Evolutionary conservation across 2,113 vertebrate genomes (phyloP), one percentile per base, ranked within the genome.

Genomic region (Nycticorax nycticorax): DNA sequence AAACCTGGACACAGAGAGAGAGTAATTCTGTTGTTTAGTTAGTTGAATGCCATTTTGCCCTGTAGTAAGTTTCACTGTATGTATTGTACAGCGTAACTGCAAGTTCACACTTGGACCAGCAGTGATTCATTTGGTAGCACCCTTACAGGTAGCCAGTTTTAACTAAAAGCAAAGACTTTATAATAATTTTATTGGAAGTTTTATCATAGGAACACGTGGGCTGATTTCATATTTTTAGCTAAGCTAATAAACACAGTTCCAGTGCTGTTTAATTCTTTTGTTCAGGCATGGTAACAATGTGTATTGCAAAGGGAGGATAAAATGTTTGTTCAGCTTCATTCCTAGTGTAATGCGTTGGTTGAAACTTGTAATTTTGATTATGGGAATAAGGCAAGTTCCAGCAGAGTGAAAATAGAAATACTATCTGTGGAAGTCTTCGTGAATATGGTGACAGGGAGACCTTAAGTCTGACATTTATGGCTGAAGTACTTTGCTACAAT

Each of bases 311-410:
- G 14, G 27, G 23, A 82, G 43, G 23, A 74, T 76, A 79, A 92
- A 86, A 69, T 69, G 16, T 81, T 91, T 93, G 50, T 91, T 89
- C 72, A 67, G 15, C 39, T 94, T 95, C 3, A 4, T 86, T 93
- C 94, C 26, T 76, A 8, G 41, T 76, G 24, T 91, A 78, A 88
- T 76, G 39, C 89, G 50, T 96, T 0, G 1, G 56, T 56, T 88
- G 59, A 91, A 96, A 76, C 89, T 84, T 14, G 7, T 48, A 1
- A 59, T 96, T 96, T 90, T 90, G 37, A 68, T 96, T 94, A 67
- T 41, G 35, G 56, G 45, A 85, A 84, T 91, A 89, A 69, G 62
- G 56, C 11, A 72, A 35, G 26, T 91, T 76, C 8, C 21, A 81
- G 41, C 27, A 89, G 48, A 73, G 20, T 72, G 43, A 76, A 93